Base-by-base conservation (phyloP, 2,888 invertebrate species). In the Lochmaea crataegi region DNA sequence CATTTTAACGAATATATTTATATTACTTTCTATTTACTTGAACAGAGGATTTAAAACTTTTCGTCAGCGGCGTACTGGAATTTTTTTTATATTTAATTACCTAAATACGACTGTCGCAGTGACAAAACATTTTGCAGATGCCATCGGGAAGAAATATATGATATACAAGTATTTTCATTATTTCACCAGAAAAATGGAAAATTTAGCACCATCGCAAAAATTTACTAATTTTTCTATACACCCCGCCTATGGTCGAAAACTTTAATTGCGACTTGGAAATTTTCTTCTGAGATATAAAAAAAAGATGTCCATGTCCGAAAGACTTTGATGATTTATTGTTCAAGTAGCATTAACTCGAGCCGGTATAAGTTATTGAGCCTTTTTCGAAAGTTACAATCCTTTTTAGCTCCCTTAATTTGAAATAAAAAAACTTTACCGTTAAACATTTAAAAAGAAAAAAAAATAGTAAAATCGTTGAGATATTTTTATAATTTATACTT, bases 1-100 rank as follows among this genome's bases (percentile, higher is more conserved):
- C 79, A 79, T 78, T 75, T 78, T 78, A 79, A 78, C 76, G 69
- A 77, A 72, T 75, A 76, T 75, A 78, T 78, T 80, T 78, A 76
- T 78, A 80, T 78, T 76, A 80, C 78, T 78, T 79, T 73, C 69
- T 11, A 11, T 42, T 5, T 5, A 42, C 6, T 42, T 11, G 1
- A 11, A 42, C 7, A 42, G 41, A 42, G 7, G 6, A 42, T 42
- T 42, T 42, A 42, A 42, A 42, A 42, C 11, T 2, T 11, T 42
- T 26, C 26, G 26, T 26, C 41, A 42, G 41, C 11, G 4, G 41
- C 41, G 41, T 26, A 1, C 26, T 2, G 26, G 26, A 26, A 26
- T 26, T 26, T 26, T 26, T 26, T 26, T 26, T n/a, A n/a, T n/a
- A n/a, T n/a, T n/a, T n/a, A n/a, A n/a, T n/a, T n/a, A n/a, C n/a